These are phyloP conservation scores for Pagetopsis macropterus DNA, from an alignment of 2,797 vertebrate genomes.

Conservation along the genomic window DNA sequence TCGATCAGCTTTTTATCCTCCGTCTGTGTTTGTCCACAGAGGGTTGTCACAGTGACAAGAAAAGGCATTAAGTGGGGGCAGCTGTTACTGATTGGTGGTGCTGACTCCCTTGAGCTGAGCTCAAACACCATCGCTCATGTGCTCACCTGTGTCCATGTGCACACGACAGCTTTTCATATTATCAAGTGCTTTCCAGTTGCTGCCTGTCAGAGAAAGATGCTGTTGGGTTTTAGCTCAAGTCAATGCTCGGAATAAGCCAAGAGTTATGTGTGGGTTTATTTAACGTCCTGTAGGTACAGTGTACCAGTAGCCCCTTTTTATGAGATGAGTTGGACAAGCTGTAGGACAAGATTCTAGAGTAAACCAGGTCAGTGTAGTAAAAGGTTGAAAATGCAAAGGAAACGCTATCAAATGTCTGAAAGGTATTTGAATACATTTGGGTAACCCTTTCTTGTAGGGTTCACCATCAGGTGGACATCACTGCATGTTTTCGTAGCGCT, in stretches of 20 bases:
- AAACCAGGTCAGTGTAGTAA: background rate
- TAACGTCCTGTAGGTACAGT: background rate
- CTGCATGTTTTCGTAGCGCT: background rate
- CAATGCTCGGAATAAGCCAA: background rate
- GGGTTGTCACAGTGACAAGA: conserved; percentile 70
- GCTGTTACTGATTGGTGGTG: conserved; percentile 66
- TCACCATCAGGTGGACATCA: background rate
- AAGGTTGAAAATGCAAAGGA: background rate
- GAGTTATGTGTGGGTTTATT: background rate
- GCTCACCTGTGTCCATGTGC: conserved; percentile 52
- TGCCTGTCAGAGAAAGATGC: conserved; percentile 29
- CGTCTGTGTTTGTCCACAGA: conserved; percentile 51
- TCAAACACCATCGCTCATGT: conserved; percentile 40
- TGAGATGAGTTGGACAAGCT: background rate
- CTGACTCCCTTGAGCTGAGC: conserved; percentile 45
- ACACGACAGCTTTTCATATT: conserved; percentile 43
- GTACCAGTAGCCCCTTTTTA: background rate
- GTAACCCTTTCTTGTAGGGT: background rate
- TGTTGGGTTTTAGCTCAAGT: conserved; percentile 22
- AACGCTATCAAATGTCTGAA: background rate
- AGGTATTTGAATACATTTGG: conserved; percentile 17
- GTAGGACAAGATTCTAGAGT: background rate
- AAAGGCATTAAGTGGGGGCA: conserved; percentile 63
- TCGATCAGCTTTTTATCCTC: conserved; percentile 35
- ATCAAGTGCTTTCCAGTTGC: conserved; percentile 30